A percentile compares a stretch with the other conserved stretches of the same genome.
These are phyloP conservation scores for Brenthis ino DNA, from an alignment of 2,888 invertebrate species.

Conservation along the genomic window DNA sequence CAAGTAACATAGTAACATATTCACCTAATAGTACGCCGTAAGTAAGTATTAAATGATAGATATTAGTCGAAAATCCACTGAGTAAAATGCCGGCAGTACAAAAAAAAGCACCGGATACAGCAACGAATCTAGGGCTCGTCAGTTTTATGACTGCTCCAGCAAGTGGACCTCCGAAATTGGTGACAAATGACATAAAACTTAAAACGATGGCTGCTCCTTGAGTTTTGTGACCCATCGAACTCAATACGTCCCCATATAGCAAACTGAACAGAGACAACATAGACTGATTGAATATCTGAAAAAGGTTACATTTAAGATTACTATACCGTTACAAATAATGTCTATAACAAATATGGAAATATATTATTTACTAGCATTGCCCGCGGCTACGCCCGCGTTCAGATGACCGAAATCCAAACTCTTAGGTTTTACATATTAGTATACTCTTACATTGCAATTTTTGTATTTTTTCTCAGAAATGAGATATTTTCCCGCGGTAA, in stretches of 20 bases:
- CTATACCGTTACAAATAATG: not conserved
- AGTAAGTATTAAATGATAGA: slow-evolving; percentile 69
- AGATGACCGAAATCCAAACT: too few species aligned
- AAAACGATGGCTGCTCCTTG: slow-evolving; percentile 86
- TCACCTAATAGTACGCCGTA: slow-evolving; percentile 75
- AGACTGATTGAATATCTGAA: slow-evolving; percentile 87
- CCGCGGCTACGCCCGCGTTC: too few species aligned
- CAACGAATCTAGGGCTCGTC: slow-evolving; percentile 70
- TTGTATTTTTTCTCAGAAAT: too few species aligned
- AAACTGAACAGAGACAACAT: slow-evolving; percentile 87
- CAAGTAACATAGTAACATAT: not conserved
- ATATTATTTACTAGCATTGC: too few species aligned
- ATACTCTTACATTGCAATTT: too few species aligned
- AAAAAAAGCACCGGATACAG: slow-evolving; percentile 65
- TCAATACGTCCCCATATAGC: slow-evolving; percentile 85
- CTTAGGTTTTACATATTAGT: too few species aligned
- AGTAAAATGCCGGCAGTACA: slow-evolving; percentile 72
- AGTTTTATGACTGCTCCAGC: slow-evolving; percentile 85
- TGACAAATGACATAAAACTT: slow-evolving; percentile 85
- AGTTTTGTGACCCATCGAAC: slow-evolving; percentile 84
- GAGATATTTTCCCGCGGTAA: too few species aligned
- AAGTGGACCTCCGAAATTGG: slow-evolving; percentile 86
- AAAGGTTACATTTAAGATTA: slow-evolving; percentile 9
- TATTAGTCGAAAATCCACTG: slow-evolving; percentile 72
- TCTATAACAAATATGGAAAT: not conserved